A percentile compares a stretch with the other conserved stretches of the same genome.
These are phyloP conservation scores for Eurystomus glaucurus DNA, from an alignment of 2,797 vertebrate genomes.

Conservation along the genomic window DNA sequence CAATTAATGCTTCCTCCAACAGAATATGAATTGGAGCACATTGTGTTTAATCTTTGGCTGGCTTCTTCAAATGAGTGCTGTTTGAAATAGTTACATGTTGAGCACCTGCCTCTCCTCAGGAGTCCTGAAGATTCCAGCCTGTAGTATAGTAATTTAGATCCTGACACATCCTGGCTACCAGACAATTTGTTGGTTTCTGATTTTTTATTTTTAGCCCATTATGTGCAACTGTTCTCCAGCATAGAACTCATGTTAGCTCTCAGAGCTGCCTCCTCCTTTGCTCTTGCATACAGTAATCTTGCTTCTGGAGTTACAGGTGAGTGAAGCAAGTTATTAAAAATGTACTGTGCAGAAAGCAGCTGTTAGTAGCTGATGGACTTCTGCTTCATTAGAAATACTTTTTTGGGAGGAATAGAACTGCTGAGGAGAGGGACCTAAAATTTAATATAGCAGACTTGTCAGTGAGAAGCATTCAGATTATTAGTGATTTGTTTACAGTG, in stretches of 20 bases:
- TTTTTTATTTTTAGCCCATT: neutral
- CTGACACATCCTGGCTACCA: neutral
- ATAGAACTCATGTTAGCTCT: neutral
- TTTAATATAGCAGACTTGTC: neutral
- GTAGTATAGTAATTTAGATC: neutral
- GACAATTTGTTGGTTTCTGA: neutral
- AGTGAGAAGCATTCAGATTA: neutral
- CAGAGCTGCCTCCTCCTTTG: neutral
- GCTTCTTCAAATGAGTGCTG: conserved; percentile 26
- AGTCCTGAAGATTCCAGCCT: neutral
- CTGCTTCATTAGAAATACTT: rapidly evolving
- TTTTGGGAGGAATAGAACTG: neutral
- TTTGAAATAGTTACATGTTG: neutral
- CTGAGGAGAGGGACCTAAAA: neutral
- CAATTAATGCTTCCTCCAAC: conserved; percentile 27
- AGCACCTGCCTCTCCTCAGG: conserved; percentile 38
- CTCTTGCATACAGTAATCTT: neutral
- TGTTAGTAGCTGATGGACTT: neutral
- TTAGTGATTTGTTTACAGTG: neutral
- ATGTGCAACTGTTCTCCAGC: neutral
- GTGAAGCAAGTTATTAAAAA: neutral
- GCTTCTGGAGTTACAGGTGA: conserved; percentile 27
- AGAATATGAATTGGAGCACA: conserved; percentile 12
- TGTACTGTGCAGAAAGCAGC: neutral
- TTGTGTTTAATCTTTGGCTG: conserved; percentile 43